phyloP scores from a whole-genome alignment of 1,140 invertebrate genomes.

The Fopius arisanus region DNA sequence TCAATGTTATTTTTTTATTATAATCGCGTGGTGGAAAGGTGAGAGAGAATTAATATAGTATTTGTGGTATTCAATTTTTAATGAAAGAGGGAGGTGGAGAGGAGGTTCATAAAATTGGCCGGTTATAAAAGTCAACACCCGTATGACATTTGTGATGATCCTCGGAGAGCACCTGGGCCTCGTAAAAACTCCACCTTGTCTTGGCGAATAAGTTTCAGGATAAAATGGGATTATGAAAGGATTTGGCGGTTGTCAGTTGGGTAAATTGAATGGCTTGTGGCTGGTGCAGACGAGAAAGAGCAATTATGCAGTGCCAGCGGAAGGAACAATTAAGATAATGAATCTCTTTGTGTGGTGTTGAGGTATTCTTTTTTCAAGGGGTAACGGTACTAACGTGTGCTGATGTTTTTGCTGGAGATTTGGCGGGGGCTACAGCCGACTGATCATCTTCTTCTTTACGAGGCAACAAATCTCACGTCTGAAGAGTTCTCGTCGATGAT shows the following conservation, averaged over 20 bases:
- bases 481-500: neutral
- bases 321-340: slow-evolving; percentile 2
- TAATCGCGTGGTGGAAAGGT: neutral
- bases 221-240: neutral
- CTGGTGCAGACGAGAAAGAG: neutral
- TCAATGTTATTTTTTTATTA: too few relatives aligned
- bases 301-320: neutral
- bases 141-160: slow-evolving; percentile 3
- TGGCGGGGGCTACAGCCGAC: neutral
- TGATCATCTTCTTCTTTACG: neutral
- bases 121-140: slow-evolving; percentile 2
- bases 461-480: neutral
- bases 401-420: neutral
- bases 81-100: too few relatives aligned
- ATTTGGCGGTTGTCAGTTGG: neutral
- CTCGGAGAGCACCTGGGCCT: neutral
- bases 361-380: neutral
- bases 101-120: neutral
- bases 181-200: slow-evolving; percentile 4
- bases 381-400: neutral
- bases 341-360: neutral
- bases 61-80: neutral
- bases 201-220: neutral
- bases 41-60: neutral
- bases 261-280: neutral